A percentile compares a stretch with the other conserved stretches of the same genome.
phyloP scores from a whole-genome alignment of 2,113 vertebrate genomes.

The Hydrochoerus hydrochaeris region DNA sequence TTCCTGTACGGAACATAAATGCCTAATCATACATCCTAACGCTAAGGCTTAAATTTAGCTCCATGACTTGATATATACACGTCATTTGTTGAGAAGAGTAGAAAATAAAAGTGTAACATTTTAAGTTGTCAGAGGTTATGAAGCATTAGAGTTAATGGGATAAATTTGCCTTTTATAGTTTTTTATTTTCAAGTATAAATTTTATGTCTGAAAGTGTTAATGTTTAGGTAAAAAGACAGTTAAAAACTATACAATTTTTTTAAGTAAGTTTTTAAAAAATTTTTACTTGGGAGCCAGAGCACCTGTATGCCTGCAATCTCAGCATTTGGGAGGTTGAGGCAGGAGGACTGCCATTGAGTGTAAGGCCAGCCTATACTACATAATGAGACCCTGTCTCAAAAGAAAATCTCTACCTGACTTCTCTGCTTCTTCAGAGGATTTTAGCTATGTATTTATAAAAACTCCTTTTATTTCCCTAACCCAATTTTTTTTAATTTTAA shows the following conservation, averaged over 20 bases:
- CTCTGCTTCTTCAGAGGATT: not conserved
- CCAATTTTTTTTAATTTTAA: no score
- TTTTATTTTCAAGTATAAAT: not conserved
- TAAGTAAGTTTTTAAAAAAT: not conserved
- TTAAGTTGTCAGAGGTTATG: not conserved
- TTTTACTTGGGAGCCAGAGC: not conserved
- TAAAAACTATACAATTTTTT: not conserved
- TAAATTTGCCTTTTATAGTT: not conserved
- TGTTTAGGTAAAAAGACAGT: not conserved
- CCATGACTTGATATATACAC: not conserved
- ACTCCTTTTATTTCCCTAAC: not conserved
- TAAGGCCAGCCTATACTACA: not conserved
- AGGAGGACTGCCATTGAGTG: not conserved
- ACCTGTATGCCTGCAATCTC: not conserved
- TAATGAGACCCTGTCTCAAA: not conserved
- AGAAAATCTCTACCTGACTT: not conserved
- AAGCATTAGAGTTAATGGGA: not conserved
- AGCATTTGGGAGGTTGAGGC: not conserved
- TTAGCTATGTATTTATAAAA: slow-evolving; percentile 19
- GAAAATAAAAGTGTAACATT: not conserved
- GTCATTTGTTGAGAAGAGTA: not conserved
- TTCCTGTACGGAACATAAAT: not conserved
- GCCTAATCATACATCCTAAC: not conserved
- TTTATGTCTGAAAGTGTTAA: slow-evolving; percentile 10
- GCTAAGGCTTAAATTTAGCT: slow-evolving; percentile 5